phyloP scores from a whole-genome alignment of 2,888 invertebrate genomes.

The Apamea anceps region DNA sequence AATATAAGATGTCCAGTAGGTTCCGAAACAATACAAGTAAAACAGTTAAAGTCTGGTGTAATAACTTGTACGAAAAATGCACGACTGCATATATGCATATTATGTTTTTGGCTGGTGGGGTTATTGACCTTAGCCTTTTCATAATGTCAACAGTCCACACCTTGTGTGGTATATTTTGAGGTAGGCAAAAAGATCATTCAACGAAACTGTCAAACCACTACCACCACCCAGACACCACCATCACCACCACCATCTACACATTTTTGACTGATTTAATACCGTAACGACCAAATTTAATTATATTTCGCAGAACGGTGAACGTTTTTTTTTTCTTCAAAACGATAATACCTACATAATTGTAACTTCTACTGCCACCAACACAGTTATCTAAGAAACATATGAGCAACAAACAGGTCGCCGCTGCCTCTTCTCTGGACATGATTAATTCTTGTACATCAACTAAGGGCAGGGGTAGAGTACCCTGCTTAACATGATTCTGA shows the following conservation, averaged over 20 bases:
- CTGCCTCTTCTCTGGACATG: neutral
- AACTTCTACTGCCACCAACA: no score
- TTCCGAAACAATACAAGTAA: neutral
- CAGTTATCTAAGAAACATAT: neutral
- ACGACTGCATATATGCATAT: neutral
- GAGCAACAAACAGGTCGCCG: neutral
- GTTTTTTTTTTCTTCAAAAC: no score
- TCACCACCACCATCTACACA: no score
- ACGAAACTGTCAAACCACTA: no score
- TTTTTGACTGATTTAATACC: no score
- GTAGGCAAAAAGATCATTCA: neutral
- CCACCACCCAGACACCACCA: no score
- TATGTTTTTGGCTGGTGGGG: neutral
- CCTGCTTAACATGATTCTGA: neutral
- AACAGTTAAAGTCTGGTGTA: neutral
- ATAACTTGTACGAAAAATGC: neutral
- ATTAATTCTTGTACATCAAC: neutral
- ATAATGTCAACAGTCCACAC: slow-evolving; percentile 37
- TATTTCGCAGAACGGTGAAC: no score
- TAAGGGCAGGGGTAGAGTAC: neutral
- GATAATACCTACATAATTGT: no score
- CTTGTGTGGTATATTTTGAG: slow-evolving; percentile 5
- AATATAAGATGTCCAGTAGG: neutral
- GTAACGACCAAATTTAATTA: no score
- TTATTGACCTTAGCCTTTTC: slow-evolving; percentile 45